Evolutionary conservation across 2,888 invertebrate genomes (phyloP), one percentile per base, ranked within the genome.

Genomic region (Macrophya annulata): DNA sequence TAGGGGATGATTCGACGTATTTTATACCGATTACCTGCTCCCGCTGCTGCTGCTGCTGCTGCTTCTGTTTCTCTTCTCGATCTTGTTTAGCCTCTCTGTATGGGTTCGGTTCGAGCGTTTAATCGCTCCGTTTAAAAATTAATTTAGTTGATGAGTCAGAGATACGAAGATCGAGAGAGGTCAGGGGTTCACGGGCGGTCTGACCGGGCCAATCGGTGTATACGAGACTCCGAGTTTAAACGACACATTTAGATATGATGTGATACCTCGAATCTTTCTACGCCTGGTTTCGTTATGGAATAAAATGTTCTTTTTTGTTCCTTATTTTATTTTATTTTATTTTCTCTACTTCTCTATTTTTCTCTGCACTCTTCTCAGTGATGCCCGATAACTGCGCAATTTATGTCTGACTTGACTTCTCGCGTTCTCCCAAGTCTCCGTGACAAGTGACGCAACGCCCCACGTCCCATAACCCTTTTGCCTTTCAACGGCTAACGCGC

Each of bases 231-330:
- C 21, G 59, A 62, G 51, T 81, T 86, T 87, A 88, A 89, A 89
- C 88, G 88, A 88, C 87, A 86, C 85, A 86, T 88, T 87, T 87
- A 89, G 88, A 88, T 88, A 88, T 15, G 48, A 72, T 17, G 43
- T n/a, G 48, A 76, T 43, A 48, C 15, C 48, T 76, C 12, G 51
- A 76, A 76, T 76, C 51, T 76, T 48, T 76, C 31, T 45, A 31
- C 76, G 55, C 9, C 55, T 31, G 4, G 77, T 17, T n/a, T 25
- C 76, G 76, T 31, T 51, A 21, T 10, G 48, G 25, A 10, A 21
- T 15, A 25, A 5, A 15, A 55, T n/a, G n/a, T 17, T n/a, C n/a
- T 45, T 51, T 45, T 74, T 43, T 43, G 1, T 45, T 45, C 8
- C 74, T 25, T n/a, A 4, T 74, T 74, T 25, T 43, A 8, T 25